Conservation (phyloP, 1,140 invertebrate genomes). For the Oedothorax gibbosus region DNA sequence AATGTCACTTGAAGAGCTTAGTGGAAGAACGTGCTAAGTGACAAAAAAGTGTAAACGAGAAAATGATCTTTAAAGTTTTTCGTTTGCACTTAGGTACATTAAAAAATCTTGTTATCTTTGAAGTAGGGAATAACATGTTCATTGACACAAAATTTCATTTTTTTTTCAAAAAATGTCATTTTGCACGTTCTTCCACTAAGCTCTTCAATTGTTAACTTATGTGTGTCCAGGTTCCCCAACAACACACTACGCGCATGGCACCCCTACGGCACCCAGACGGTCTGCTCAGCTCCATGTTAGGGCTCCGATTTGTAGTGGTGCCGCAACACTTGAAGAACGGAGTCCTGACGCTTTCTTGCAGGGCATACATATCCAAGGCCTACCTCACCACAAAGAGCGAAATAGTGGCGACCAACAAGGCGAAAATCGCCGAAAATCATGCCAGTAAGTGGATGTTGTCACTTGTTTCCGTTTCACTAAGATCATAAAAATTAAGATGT, state of each 20-base stretch:
- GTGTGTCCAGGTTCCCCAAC: constrained; percentile 29
- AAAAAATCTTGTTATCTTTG: too few relatives aligned
- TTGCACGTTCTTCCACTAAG: not conserved
- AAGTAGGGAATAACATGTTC: too few relatives aligned
- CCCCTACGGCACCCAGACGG: constrained; percentile 41
- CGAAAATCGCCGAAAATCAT: constrained; percentile 46
- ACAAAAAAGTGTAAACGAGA: too few relatives aligned
- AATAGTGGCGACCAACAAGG: constrained; percentile 68
- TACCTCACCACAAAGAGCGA: constrained; percentile 87
- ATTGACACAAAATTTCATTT: too few relatives aligned
- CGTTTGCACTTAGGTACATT: too few relatives aligned
- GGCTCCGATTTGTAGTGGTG: constrained; percentile 42
- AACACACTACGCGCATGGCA: constrained; percentile 9
- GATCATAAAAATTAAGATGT: too few relatives aligned
- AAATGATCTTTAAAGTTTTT: too few relatives aligned
- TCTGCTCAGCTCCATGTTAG: constrained; percentile 35
- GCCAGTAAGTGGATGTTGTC: constrained; percentile 30
- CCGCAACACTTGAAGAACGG: constrained; percentile 62
- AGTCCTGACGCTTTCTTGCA: constrained; percentile 65
- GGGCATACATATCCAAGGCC: constrained; percentile 74
- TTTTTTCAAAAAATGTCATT: not conserved
- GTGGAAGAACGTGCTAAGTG: too few relatives aligned
- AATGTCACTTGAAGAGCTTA: too few relatives aligned
- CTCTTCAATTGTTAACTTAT: not conserved
- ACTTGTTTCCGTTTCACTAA: too few relatives aligned